phyloP scores from a whole-genome alignment of 1,140 invertebrate genomes.

The Acyrthosiphon pisum region DNA sequence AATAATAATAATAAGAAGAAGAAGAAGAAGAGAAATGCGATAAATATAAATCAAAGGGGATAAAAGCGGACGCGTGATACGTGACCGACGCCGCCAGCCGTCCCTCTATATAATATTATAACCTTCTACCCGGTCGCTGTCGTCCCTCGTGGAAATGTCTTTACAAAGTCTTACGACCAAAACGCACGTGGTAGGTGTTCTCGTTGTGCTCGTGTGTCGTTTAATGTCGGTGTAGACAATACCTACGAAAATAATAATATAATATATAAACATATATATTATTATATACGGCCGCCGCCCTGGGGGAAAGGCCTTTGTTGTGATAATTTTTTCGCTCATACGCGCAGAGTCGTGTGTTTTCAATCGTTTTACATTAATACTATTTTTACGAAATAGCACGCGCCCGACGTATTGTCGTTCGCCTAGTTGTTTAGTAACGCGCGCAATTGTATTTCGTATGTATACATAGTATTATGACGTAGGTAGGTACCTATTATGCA shows the following conservation, averaged over 20 bases:
- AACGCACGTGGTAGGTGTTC: neutral
- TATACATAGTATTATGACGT: neutral
- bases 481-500: no score
- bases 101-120: neutral
- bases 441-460: neutral
- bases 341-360: neutral
- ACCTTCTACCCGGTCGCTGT: neutral
- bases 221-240: neutral
- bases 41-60: slow-evolving; percentile 42
- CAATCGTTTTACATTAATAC: neutral
- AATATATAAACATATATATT: no score
- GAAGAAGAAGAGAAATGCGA: neutral
- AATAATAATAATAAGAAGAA: neutral
- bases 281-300: neutral
- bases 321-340: neutral
- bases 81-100: neutral
- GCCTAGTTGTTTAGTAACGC: no score
- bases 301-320: neutral
- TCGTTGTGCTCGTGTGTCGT: neutral
- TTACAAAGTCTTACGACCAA: neutral
- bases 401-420: neutral
- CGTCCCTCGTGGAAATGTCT: neutral
- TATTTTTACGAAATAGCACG: neutral
- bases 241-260: neutral
- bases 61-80: slow-evolving; percentile 1